phyloP scores from a whole-genome alignment of 2,113 vertebrate species.

The Chloropsis cyanopogon region DNA sequence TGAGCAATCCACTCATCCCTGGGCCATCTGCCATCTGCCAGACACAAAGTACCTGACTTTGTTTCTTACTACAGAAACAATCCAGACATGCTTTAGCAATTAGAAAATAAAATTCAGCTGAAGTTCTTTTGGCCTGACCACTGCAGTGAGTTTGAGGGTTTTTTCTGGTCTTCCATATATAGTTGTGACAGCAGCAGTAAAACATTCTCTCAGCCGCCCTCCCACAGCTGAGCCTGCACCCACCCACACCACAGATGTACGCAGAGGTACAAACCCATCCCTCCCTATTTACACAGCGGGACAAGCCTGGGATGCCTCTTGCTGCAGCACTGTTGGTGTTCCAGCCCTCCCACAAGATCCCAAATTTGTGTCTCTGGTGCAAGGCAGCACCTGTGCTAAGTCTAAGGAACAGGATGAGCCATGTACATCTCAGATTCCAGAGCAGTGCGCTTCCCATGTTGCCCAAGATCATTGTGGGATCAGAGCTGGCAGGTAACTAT shows the following conservation, averaged over 20 bases:
- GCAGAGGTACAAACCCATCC: neutral
- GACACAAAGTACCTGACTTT: neutral
- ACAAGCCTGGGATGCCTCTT: neutral
- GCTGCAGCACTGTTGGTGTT: neutral
- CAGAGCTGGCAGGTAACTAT: neutral
- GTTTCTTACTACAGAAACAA: neutral
- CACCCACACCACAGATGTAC: neutral
- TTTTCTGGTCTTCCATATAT: neutral
- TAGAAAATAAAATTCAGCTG: neutral
- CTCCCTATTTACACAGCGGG: neutral
- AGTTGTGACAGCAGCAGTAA: conserved; percentile 35
- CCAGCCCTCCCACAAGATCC: neutral
- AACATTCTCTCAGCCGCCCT: neutral
- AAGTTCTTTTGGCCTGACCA: neutral
- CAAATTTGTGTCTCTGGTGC: neutral
- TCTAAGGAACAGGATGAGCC: neutral
- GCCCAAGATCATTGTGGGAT: neutral
- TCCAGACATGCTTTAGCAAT: neutral
- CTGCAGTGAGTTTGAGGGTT: neutral
- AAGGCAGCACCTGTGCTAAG: neutral
- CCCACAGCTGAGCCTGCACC: neutral
- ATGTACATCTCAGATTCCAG: neutral
- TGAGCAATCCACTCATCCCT: neutral
- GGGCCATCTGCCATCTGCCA: neutral
- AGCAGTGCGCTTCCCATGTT: fast-evolving